Base-by-base conservation (phyloP, 2,888 invertebrate species). In the Halictus quadricinctus region DNA sequence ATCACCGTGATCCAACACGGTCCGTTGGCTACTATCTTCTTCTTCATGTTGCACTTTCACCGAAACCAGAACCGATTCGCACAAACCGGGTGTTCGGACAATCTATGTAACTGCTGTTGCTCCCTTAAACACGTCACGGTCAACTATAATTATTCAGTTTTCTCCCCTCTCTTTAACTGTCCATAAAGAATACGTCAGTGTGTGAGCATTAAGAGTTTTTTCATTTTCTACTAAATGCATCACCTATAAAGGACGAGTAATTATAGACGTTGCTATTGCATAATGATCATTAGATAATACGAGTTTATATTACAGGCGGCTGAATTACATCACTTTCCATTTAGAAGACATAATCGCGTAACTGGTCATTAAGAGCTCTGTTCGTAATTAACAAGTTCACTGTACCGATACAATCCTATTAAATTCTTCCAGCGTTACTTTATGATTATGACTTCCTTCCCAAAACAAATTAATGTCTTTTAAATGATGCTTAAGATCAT, bases 1-100 rank as follows among this genome's bases (percentile, higher is more conserved):
- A 41, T 46, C 15, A 15, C 25, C 76, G 60, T 76, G 2, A 36
- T 72, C 18, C 12, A 46, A 15, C 43, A 21, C 48, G 50, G 13
- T 70, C 21, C 66, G 25, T n/a, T 21, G 0, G 36, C 15, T 29
- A 15, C 41, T 15, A 50, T 41, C 46, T 66, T 70, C 69, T 41
- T 54, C 50, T 54, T 36, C 69, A 72, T 60, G 29, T 58, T 54
- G 69, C 79, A 84, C 79, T 1, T 21, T 43, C 69, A 36, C 29
- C 72, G 54, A 48, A 76, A 41, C 60, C n/a, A 54, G 54, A 54
- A 54, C n/a, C 54, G 18, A 41, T 13, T 66, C 15, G 18, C 13
- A 25, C 12, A 25, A 25, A 60, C 60, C 64, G 15, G 15, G 7
- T 64, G 64, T 64, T 64, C 29, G 15, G n/a, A 54, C 54, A 54